Percentiles rank a stretch among this genome's conserved stretches.
Evolutionary conservation across 1,140 invertebrate genomes (phyloP).

Genomic region (Atta colombica): DNA sequence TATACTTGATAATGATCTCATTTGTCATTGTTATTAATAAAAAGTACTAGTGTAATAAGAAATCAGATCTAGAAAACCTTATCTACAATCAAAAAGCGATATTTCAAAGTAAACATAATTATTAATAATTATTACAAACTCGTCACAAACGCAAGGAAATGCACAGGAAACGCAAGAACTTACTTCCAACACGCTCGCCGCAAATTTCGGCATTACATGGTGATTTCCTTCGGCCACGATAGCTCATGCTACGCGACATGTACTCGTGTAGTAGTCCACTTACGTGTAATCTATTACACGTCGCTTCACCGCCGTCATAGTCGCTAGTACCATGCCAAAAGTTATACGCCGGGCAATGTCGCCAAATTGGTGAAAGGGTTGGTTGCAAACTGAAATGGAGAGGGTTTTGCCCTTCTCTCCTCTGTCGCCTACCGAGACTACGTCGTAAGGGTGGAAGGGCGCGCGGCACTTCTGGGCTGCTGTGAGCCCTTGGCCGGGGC

Average conservation of each 20-base stretch:
- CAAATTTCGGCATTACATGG: slow-evolving; percentile 37
- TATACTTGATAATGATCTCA: background rate
- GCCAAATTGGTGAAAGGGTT: slow-evolving; percentile 82
- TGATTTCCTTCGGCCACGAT: slow-evolving; percentile 38
- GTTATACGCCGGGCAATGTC: slow-evolving; percentile 74
- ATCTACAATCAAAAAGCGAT: background rate
- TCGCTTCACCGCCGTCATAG: slow-evolving; percentile 54
- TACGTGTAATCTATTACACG: slow-evolving; percentile 63
- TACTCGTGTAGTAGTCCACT: slow-evolving; percentile 56
- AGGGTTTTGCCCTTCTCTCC: slow-evolving; percentile 67
- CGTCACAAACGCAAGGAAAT: background rate
- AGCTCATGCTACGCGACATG: slow-evolving; percentile 36
- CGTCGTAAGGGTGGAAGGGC: slow-evolving; percentile 75
- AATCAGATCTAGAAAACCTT: background rate
- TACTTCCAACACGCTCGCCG: slow-evolving; percentile 1
- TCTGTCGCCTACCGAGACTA: slow-evolving; percentile 22
- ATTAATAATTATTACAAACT: background rate
- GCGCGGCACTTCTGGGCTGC: slow-evolving; percentile 78
- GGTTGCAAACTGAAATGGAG: slow-evolving; percentile 78
- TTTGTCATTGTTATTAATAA: background rate
- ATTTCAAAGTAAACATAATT: slow-evolving; percentile 11
- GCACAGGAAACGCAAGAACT: slow-evolving; percentile 14
- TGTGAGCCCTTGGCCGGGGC: slow-evolving; percentile 75
- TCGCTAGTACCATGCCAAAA: slow-evolving; percentile 70
- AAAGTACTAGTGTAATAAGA: background rate